A percentile compares a stretch with the other conserved stretches of the same genome.
These are phyloP conservation scores for Suricata suricatta DNA, from an alignment of 2,113 vertebrate species.

Conservation along the genomic window DNA sequence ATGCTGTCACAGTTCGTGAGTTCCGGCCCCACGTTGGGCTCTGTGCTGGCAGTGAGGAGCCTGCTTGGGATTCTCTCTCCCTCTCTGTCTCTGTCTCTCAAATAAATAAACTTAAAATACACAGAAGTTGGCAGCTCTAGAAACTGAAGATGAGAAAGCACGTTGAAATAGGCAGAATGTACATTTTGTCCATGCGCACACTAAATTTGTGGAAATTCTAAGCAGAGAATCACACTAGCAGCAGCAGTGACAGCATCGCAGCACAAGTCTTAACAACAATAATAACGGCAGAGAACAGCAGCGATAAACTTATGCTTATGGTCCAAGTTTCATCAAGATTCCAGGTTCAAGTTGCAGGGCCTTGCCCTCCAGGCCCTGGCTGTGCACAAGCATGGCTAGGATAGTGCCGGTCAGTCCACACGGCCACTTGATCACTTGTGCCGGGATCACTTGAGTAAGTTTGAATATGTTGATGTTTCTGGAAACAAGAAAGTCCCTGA, in stretches of 20 bases:
- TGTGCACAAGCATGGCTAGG: not conserved
- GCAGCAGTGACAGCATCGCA: no score
- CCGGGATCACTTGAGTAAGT: not conserved
- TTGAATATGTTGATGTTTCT: not conserved
- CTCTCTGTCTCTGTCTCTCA: no score
- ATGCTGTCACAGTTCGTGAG: no score
- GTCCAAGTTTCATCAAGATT: not conserved
- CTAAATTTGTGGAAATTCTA: not conserved
- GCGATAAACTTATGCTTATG: not conserved
- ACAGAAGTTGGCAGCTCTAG: not conserved
- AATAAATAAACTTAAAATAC: no score
- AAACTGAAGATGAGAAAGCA: not conserved
- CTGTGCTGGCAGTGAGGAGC: no score
- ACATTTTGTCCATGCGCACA: not conserved
- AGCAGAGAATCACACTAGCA: not conserved
- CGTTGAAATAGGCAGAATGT: no score
- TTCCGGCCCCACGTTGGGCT: no score
- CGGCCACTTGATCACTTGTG: not conserved
- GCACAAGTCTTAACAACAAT: no score
- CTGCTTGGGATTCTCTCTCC: no score
- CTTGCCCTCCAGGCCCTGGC: not conserved
- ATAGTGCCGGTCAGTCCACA: fast-evolving
- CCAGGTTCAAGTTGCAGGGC: not conserved
- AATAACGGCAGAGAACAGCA: not conserved
- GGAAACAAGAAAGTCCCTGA: not conserved